These are phyloP conservation scores for Ferdinandea cuprea DNA, from an alignment of 2,888 invertebrate genomes.

Conservation along the genomic window DNA sequence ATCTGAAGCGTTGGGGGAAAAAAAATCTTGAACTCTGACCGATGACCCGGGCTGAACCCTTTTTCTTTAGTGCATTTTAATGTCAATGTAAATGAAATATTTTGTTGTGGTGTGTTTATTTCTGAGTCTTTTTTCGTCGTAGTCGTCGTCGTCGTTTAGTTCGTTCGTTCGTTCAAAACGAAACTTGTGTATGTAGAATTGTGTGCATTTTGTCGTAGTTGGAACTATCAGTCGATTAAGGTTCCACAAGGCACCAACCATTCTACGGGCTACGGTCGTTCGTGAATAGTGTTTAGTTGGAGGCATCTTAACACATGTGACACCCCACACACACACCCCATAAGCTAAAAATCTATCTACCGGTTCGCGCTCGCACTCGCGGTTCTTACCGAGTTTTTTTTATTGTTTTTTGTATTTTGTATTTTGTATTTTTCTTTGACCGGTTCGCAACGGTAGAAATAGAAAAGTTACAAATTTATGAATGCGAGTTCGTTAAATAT, in stretches of 20 bases:
- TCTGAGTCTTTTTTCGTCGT: constrained; percentile 25
- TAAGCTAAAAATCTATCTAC: constrained; percentile 31
- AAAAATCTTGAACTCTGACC: constrained; percentile 83
- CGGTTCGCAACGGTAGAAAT: constrained; percentile 1
- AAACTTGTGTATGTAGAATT: constrained; percentile 31
- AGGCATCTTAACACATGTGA: constrained; percentile 16
- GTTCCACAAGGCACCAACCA: constrained; percentile 63
- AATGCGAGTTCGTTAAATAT: neutral
- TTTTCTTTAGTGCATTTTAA: constrained; percentile 76
- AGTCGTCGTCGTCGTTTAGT: neutral
- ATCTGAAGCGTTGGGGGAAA: constrained; percentile 59
- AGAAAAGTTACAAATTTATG: too few species aligned
- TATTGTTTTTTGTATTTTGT: too few species aligned
- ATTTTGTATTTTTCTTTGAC: too few species aligned
- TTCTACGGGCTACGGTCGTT: constrained; percentile 57
- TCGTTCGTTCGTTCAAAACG: constrained; percentile 36
- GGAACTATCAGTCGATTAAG: constrained; percentile 73
- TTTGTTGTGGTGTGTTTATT: constrained; percentile 50
- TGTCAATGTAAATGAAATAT: constrained; percentile 76
- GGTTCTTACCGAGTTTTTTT: constrained; percentile 3
- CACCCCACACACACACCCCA: neutral
- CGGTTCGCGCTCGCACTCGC: constrained; percentile 22
- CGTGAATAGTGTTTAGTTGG: constrained; percentile 33
- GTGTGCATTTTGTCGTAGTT: constrained; percentile 35
- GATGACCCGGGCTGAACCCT: constrained; percentile 79